Evolutionary conservation across 35 echinoderm and acorn worm genomes (phyloP), one percentile per base, ranked within the genome.

Genomic region (Patiria miniata): DNA sequence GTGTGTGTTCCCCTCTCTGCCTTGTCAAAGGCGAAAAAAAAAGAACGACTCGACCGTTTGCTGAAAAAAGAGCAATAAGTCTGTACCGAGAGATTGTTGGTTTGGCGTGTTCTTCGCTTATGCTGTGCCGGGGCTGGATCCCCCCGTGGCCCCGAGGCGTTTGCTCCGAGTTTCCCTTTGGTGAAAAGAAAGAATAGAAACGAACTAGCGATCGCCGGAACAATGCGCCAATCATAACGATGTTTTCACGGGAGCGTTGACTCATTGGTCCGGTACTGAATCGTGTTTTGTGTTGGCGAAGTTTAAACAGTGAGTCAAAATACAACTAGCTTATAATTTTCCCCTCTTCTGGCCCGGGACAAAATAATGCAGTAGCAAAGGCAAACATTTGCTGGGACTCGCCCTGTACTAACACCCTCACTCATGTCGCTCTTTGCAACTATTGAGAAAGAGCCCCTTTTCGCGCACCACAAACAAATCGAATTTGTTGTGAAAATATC

Each of bases 401-500:
- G 4, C 42, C 4, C 42, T 47, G 42, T 47, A 6, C 42, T 12
- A 47, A 47, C 42, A 47, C 21, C 21, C 65, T 9, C 65, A 29
- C 3, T 32, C 34, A 73, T 73, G 14, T 61, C 0, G 22, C 26
- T n/a, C 9, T 73, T 28, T 73, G 10, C 4, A 6, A 4, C 42
- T 47, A 12, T 47, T 47, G 42, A 47, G 12, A 47, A 47, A 47
- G 42, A 47, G 12, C 42, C 65, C 12, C 12, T 47, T 47, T 47
- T 47, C 80, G 33, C 17, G 52, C 51, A 51, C 40, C 51, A 51
- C 39, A 82, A 82, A 82, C 80, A 51, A 33, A 52, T 33, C 44
- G 17, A 82, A 52, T 51, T 51, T 33, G 40, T 52, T 82, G 80
- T 82, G 80, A 82, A 82, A 82, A 82, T 82, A 82, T 19, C 44